Conservation (phyloP, 2,113 vertebrate species). For the Corydoras sp. region DNA sequence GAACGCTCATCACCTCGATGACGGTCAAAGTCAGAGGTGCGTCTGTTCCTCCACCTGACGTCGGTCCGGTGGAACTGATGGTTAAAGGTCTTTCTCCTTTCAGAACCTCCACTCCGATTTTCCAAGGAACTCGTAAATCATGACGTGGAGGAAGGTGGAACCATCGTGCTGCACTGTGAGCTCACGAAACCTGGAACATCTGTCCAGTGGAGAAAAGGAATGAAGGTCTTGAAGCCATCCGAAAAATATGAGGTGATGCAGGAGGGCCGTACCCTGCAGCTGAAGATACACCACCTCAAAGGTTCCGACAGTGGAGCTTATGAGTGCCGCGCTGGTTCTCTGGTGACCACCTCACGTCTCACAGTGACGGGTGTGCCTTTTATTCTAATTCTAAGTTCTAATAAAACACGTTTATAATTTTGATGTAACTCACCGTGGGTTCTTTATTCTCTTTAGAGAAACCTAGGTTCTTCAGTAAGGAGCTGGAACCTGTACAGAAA, state of each 20-base stretch:
- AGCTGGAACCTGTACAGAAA: slow-evolving; percentile 71
- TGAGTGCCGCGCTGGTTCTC: too few species aligned
- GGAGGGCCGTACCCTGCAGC: too few species aligned
- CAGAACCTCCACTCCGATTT: slow-evolving; percentile 54
- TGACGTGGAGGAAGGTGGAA: slow-evolving; percentile 72
- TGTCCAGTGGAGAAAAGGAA: slow-evolving; percentile 72
- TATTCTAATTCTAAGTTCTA: too few species aligned
- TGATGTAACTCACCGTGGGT: too few species aligned
- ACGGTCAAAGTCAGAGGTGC: slow-evolving; percentile 41
- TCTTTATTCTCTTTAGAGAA: slow-evolving; percentile 9
- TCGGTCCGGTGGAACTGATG: too few species aligned
- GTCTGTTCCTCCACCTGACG: background rate
- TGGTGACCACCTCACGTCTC: too few species aligned
- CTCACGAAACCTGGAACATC: slow-evolving; percentile 63
- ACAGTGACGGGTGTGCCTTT: too few species aligned
- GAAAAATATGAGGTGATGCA: too few species aligned
- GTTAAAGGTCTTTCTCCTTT: background rate
- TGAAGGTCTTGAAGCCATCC: too few species aligned
- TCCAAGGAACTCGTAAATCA: slow-evolving; percentile 73
- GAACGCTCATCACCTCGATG: slow-evolving; percentile 61
- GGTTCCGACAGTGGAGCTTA: too few species aligned
- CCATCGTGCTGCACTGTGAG: slow-evolving; percentile 69
- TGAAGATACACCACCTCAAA: too few species aligned
- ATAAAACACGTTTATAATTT: too few species aligned
- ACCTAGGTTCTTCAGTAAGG: slow-evolving; percentile 63